These are phyloP conservation scores for Chlamydotis undulata DNA, from an alignment of 2,113 vertebrate genomes.

Conservation along the genomic window DNA sequence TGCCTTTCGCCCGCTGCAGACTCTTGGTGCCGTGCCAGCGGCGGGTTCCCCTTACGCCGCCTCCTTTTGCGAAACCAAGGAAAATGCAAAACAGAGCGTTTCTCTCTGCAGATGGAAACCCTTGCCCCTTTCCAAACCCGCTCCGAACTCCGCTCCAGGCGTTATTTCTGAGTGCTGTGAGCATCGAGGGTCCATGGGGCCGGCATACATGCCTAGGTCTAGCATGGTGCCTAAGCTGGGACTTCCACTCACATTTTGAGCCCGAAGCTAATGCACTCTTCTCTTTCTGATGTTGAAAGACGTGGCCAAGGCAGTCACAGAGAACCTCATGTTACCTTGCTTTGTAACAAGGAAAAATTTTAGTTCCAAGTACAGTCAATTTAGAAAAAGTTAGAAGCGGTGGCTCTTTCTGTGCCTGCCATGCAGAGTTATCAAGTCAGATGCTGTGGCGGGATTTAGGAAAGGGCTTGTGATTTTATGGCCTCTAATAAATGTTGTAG, in stretches of 20 bases:
- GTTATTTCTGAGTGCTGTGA: accelerated
- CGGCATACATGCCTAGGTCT: accelerated
- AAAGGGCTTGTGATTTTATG: background rate
- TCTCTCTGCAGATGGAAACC: accelerated
- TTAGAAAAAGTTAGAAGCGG: background rate
- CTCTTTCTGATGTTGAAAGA: background rate
- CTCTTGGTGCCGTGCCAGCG: background rate
- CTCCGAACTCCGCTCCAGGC: accelerated
- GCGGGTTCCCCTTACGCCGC: background rate
- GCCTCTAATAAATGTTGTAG: background rate
- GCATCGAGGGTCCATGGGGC: background rate
- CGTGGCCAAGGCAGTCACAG: background rate
- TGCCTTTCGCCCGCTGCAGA: background rate
- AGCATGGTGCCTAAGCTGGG: background rate
- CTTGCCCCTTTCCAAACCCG: background rate
- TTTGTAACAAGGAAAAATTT: background rate
- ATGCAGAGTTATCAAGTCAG: background rate
- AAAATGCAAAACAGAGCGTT: background rate
- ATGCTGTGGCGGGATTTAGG: background rate
- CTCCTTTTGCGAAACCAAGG: background rate
- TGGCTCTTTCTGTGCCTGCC: background rate
- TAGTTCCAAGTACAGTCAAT: background rate
- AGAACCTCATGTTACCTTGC: background rate
- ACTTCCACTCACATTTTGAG: accelerated
- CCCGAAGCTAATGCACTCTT: accelerated